These are phyloP conservation scores for Micoletzkya japonica DNA, from an alignment of 2,888 invertebrate species.

Conservation along the genomic window DNA sequence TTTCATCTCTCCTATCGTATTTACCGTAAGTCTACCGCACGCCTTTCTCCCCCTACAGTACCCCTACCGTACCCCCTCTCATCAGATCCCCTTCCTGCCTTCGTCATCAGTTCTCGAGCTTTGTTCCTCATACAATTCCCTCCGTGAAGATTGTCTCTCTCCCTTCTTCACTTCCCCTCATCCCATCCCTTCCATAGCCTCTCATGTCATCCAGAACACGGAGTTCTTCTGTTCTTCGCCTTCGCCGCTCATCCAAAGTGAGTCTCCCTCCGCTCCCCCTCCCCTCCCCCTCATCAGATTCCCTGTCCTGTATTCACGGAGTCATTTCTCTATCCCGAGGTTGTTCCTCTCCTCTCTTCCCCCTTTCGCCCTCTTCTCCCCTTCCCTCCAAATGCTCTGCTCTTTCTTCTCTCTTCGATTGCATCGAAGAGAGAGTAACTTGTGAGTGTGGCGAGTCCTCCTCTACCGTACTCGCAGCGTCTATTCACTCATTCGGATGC, in stretches of 20 bases:
- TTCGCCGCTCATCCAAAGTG: not conserved
- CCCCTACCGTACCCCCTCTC: not conserved
- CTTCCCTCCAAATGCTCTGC: conserved; percentile 2
- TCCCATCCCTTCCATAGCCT: conserved; percentile 1
- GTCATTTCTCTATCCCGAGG: not conserved
- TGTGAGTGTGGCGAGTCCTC: conserved; percentile 12
- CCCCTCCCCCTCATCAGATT: not conserved
- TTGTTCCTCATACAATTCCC: conserved; percentile 3
- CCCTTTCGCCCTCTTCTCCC: conserved; percentile 8
- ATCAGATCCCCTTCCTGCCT: conserved; percentile 23
- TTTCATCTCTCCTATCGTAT: conserved; percentile 11
- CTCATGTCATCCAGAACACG: conserved; percentile 18
- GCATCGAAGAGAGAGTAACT: not conserved
- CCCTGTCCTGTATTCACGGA: conserved; percentile 14
- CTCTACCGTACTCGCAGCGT: conserved; percentile 3
- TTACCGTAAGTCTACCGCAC: conserved; percentile 6
- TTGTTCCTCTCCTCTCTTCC: conserved; percentile 9
- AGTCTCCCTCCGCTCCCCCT: not conserved
- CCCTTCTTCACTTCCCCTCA: conserved; percentile 16
- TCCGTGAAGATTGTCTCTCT: conserved; percentile 1
- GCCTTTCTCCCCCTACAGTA: not conserved
- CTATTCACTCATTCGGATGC: conserved; percentile 22
- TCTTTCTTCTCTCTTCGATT: not conserved
- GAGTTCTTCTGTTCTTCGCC: conserved; percentile 25
- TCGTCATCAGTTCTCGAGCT: conserved; percentile 16